Conservation (phyloP, 1,140 invertebrate species). For the Brachionus rubens region DNA sequence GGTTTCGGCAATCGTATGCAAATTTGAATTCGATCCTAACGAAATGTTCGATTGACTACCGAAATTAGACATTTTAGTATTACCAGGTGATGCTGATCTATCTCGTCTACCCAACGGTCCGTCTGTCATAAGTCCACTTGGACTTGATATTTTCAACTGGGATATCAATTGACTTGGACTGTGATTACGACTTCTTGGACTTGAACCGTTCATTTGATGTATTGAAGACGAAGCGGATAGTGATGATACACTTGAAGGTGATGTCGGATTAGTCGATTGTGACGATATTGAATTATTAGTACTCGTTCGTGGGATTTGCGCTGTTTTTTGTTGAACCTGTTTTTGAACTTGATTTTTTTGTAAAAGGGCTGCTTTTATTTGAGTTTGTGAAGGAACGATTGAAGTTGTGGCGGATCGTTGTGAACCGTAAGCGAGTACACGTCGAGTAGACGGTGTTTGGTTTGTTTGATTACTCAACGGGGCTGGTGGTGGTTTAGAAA, state of each 20-base stretch:
- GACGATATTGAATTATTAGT: slow-evolving; percentile 14
- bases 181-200: slow-evolving; percentile 14
- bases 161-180: not conserved
- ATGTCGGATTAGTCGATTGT: not conserved
- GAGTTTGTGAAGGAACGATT: not conserved
- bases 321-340: not conserved
- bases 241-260: not conserved
- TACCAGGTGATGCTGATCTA: not conserved
- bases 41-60: not conserved
- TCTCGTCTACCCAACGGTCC: not conserved
- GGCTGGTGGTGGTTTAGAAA: slow-evolving; percentile 12
- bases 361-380: slow-evolving; percentile 15
- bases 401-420: slow-evolving; percentile 33
- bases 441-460: not conserved
- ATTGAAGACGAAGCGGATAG: not conserved
- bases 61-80: too few species aligned
- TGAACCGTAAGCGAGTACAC: not conserved
- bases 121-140: not conserved
- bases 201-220: not conserved
- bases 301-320: not conserved
- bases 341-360: slow-evolving; percentile 24
- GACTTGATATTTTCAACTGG: not conserved
- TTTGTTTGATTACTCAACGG: not conserved
- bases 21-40: not conserved
- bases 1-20: slow-evolving; percentile 21